Conservation (phyloP, 2,113 vertebrate species). For the Zapornia atra region DNA sequence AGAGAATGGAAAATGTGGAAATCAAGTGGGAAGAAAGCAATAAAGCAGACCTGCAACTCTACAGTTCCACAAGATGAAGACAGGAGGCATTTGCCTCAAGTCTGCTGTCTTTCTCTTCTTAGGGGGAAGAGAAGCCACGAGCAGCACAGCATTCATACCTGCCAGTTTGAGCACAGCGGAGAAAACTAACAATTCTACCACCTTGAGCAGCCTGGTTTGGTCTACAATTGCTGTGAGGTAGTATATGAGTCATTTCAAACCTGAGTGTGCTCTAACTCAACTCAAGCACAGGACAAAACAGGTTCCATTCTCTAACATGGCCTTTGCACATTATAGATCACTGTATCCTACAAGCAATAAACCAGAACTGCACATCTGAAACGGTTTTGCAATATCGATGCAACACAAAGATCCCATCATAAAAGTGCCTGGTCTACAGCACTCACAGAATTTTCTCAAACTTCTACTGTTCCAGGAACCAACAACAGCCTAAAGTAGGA, state of each 20-base stretch:
- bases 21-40: neutral
- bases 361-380: neutral
- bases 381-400: neutral
- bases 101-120: neutral
- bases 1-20: neutral
- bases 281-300: neutral
- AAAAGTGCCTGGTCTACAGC: neutral
- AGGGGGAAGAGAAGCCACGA: neutral
- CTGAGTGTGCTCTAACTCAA: neutral
- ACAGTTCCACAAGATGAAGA: neutral
- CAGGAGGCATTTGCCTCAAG: neutral
- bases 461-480: neutral
- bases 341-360: neutral
- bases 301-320: neutral
- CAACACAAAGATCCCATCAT: neutral
- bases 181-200: neutral
- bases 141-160: fast-evolving
- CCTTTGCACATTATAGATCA: neutral
- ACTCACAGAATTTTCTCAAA: neutral
- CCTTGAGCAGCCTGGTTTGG: neutral
- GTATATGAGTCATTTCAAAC: neutral
- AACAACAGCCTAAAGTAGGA: neutral
- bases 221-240: neutral
- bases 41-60: neutral
- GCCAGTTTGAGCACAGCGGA: neutral